These are phyloP conservation scores for Paramormyrops kingsleyae DNA, from an alignment of 2,113 vertebrate species.

Conservation along the genomic window DNA sequence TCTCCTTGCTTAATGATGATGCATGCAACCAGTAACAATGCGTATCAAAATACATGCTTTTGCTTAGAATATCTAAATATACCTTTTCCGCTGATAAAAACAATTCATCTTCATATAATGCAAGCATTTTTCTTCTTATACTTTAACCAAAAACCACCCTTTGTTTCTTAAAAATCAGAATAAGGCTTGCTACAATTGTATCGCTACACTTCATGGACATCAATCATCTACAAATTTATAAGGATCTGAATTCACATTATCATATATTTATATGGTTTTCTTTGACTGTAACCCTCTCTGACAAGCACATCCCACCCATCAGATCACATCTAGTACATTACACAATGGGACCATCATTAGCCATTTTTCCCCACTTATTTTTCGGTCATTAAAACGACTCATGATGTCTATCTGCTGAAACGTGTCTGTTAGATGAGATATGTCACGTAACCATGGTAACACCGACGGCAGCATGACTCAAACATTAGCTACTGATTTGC, in stretches of 20 bases:
- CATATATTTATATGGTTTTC: not conserved
- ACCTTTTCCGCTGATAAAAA: not conserved
- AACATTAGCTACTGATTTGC: not conserved
- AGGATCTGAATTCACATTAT: not conserved
- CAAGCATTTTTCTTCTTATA: not conserved
- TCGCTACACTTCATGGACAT: not conserved
- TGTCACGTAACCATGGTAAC: constrained; percentile 3
- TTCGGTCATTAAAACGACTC: not conserved
- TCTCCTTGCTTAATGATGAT: not conserved
- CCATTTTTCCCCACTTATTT: not conserved
- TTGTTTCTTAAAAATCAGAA: not conserved
- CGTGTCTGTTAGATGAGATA: not conserved
- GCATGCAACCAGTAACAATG: not conserved
- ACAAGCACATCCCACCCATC: not conserved
- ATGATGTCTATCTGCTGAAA: not conserved
- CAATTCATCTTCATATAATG: not conserved
- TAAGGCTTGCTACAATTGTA: not conserved
- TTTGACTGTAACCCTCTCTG: not conserved
- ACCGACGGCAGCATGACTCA: not conserved
- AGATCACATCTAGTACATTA: not conserved
- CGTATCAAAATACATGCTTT: not conserved
- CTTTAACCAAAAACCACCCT: not conserved
- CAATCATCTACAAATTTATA: not conserved
- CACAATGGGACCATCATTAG: not conserved
- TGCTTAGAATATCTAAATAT: not conserved